phyloP scores from a whole-genome alignment of 2,797 vertebrate genomes.

The Zalophus californianus region DNA sequence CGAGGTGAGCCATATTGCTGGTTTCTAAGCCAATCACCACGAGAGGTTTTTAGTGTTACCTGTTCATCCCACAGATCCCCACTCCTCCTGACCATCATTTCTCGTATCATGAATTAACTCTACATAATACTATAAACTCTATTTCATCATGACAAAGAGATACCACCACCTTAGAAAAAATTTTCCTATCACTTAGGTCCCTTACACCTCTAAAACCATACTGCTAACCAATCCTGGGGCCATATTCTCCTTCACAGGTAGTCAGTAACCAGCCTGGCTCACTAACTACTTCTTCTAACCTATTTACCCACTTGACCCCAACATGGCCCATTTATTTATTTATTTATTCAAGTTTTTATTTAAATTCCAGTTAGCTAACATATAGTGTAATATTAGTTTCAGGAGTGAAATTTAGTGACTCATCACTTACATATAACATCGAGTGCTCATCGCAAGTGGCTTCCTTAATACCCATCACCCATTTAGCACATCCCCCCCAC shows the following conservation, averaged over 20 bases:
- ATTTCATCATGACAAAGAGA: background rate
- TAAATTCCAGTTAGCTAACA: background rate
- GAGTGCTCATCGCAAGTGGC: background rate
- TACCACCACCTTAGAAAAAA: background rate
- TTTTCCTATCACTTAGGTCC: background rate
- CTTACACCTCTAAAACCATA: background rate
- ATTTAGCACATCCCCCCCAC: background rate
- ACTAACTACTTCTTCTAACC: background rate
- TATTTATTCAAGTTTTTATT: background rate
- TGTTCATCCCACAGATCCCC: background rate
- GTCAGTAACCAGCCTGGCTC: background rate
- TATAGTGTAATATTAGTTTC: background rate
- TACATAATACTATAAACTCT: background rate
- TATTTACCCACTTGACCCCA: background rate
- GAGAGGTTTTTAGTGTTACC: background rate
- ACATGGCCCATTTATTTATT: background rate
- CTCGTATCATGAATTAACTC: background rate
- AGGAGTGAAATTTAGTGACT: background rate
- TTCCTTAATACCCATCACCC: background rate
- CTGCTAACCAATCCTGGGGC: background rate
- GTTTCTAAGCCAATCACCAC: background rate
- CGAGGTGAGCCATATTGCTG: background rate
- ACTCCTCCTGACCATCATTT: background rate
- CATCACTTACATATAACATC: background rate
- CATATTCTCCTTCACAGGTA: background rate